These are phyloP conservation scores for Cromileptes altivelis DNA, from an alignment of 2,113 vertebrate species.

Conservation along the genomic window DNA sequence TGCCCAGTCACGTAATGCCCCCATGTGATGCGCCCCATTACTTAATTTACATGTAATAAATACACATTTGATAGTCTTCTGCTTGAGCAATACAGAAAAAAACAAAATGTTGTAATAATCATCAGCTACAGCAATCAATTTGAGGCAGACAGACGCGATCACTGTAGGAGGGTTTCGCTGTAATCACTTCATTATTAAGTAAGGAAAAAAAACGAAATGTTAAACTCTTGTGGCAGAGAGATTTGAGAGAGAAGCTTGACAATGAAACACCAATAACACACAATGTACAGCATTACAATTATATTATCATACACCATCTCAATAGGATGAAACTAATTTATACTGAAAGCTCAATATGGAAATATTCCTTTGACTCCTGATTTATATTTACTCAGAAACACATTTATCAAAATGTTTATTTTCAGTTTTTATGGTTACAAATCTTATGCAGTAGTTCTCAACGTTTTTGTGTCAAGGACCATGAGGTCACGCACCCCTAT, in stretches of 20 bases:
- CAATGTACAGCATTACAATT: neutral
- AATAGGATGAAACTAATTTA: neutral
- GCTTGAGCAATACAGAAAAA: too few species aligned
- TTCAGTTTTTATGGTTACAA: neutral
- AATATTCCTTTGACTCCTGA: neutral
- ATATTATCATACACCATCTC: neutral
- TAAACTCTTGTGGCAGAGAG: neutral
- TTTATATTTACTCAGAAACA: neutral
- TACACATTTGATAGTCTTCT: too few species aligned
- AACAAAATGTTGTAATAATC: too few species aligned
- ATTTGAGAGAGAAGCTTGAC: neutral
- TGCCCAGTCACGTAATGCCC: too few species aligned
- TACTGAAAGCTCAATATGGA: constrained; percentile 3
- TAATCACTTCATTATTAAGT: neutral
- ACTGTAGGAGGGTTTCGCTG: too few species aligned
- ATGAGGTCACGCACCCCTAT: too few species aligned
- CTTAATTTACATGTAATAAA: too few species aligned
- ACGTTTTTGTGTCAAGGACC: too few species aligned
- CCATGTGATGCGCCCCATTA: too few species aligned
- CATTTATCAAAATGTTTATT: neutral
- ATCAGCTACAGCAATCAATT: too few species aligned
- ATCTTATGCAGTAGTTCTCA: neutral
- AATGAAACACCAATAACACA: neutral
- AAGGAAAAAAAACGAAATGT: neutral
- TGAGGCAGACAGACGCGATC: too few species aligned